Percentiles rank a stretch among this genome's conserved stretches.
Evolutionary conservation across 2,113 vertebrate genomes (phyloP).

Genomic region (Natator depressus): DNA sequence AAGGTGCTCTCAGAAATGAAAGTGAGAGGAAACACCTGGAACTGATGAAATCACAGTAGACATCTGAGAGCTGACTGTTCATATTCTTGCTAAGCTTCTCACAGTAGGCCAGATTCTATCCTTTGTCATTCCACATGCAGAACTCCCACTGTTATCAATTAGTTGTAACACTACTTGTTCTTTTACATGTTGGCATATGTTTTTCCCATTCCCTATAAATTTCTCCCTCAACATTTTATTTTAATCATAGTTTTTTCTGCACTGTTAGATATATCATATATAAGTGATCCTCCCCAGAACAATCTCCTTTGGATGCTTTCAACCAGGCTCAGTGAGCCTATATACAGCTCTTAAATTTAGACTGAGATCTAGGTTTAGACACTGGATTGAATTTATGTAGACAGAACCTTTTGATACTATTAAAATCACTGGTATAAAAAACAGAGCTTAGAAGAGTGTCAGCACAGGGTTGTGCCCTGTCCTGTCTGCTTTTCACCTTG

Average conservation of each 20-base stretch:
- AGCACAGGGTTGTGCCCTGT: neutral
- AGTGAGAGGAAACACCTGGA: neutral
- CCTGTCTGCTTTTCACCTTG: neutral
- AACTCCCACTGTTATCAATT: neutral
- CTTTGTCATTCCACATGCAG: neutral
- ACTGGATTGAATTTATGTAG: neutral
- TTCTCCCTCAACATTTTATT: neutral
- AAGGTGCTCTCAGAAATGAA: neutral
- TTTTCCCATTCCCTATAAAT: neutral
- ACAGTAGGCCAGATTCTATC: neutral
- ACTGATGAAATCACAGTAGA: neutral
- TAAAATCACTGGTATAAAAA: neutral
- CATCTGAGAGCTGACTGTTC: neutral
- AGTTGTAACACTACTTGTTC: neutral
- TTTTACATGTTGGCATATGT: neutral
- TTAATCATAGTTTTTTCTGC: neutral
- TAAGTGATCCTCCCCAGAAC: neutral
- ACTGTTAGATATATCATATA: neutral
- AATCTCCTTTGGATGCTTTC: neutral
- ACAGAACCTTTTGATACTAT: neutral
- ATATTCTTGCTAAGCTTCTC: neutral
- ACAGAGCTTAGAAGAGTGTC: neutral
- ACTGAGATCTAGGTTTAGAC: neutral
- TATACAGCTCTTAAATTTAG: neutral
- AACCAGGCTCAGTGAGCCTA: neutral